phyloP scores from a whole-genome alignment of 2,797 vertebrate genomes.

The Nothura maculosa region DNA sequence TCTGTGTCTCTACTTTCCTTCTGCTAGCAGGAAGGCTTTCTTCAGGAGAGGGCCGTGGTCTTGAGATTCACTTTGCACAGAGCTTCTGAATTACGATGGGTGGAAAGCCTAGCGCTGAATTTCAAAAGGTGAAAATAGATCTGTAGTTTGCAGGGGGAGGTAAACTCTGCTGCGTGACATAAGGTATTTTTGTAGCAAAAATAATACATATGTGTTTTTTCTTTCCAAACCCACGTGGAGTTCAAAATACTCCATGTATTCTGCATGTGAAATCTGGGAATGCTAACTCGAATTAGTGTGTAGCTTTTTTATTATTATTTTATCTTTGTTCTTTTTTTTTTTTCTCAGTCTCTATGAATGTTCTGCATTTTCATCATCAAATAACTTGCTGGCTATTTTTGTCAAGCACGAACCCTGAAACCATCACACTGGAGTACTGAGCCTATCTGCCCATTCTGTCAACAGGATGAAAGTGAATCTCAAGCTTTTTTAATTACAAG shows the following conservation, averaged over 20 bases:
- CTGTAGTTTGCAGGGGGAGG: background rate
- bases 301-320: slow-evolving; percentile 77
- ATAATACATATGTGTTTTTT: rapidly evolving
- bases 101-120: background rate
- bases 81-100: background rate
- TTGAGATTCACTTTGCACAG: background rate
- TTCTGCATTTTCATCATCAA: slow-evolving; percentile 80
- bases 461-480: slow-evolving; percentile 90
- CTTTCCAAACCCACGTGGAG: background rate
- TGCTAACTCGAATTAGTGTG: slow-evolving; percentile 79
- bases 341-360: slow-evolving; percentile 73
- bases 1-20: background rate
- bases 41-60: background rate
- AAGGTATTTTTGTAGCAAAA: background rate
- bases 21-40: background rate
- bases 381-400: slow-evolving; percentile 87
- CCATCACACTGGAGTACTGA: slow-evolving; percentile 77
- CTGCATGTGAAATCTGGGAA: slow-evolving; percentile 46
- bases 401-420: slow-evolving; percentile 86
- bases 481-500: slow-evolving; percentile 98
- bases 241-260: slow-evolving; percentile 34
- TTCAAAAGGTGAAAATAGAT: background rate
- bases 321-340: slow-evolving; percentile 79
- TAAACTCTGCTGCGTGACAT: background rate
- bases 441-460: slow-evolving; percentile 83